These are phyloP conservation scores for Gyrodactylus bullatarudis DNA, from an alignment of 1,140 invertebrate genomes.

Conservation along the genomic window DNA sequence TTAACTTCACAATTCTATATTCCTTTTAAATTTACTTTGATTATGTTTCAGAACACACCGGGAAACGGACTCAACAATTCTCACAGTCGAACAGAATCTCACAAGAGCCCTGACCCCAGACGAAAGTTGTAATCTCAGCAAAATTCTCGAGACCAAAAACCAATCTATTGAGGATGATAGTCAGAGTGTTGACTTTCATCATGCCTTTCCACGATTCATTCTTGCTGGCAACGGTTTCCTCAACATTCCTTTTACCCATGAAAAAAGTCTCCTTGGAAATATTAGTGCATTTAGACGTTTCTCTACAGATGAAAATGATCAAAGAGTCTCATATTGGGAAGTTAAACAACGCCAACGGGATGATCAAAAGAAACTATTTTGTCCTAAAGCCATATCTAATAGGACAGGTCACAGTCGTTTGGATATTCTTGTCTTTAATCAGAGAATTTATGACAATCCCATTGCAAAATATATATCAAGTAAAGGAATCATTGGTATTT, in stretches of 20 bases:
- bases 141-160: not conserved
- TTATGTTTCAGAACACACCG: too few species aligned
- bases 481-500: conserved; percentile 3
- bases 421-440: not conserved
- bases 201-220: not conserved
- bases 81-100: not conserved
- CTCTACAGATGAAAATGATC: not conserved
- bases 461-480: not conserved
- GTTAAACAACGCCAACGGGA: not conserved
- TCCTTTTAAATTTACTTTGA: too few species aligned
- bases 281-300: not conserved
- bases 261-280: not conserved
- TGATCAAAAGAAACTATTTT: too few species aligned
- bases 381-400: not conserved
- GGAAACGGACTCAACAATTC: not conserved
- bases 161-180: too few species aligned
- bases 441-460: not conserved
- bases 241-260: not conserved
- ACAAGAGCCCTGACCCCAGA: not conserved
- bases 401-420: not conserved
- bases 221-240: not conserved
- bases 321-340: not conserved
- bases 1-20: too few species aligned
- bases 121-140: not conserved
- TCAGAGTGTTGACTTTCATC: not conserved